Evolutionary conservation across 2,888 invertebrate genomes (phyloP).

Genomic region (Leuctra nigra): DNA sequence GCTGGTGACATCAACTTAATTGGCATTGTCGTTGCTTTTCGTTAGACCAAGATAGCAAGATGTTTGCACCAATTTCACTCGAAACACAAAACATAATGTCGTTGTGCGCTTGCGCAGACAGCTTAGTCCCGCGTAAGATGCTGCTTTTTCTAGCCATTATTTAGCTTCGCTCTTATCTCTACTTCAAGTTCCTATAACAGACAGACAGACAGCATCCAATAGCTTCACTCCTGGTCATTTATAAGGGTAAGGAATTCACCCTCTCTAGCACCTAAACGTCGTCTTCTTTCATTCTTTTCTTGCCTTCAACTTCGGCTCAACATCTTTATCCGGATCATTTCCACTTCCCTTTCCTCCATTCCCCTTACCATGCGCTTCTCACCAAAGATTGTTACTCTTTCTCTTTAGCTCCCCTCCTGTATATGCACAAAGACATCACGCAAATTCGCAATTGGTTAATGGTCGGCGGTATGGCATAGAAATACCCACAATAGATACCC

Average conservation of each 20-base stretch:
- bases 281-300: slow-evolving; percentile 4
- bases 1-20: too few relatives aligned
- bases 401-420: too few relatives aligned
- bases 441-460: too few relatives aligned
- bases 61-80: too few relatives aligned
- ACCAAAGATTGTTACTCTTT: neutral
- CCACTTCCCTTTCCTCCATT: slow-evolving; percentile 8
- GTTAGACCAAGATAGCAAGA: too few relatives aligned
- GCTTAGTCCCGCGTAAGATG: too few relatives aligned
- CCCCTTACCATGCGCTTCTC: neutral
- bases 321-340: slow-evolving; percentile 14
- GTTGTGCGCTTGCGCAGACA: too few relatives aligned
- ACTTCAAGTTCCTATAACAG: neutral
- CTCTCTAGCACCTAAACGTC: neutral
- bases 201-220: slow-evolving; percentile 15
- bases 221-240: slow-evolving; percentile 8
- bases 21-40: too few relatives aligned
- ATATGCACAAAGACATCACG: too few relatives aligned
- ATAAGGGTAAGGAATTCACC: slow-evolving; percentile 11
- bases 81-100: too few relatives aligned
- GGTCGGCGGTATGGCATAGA: too few relatives aligned
- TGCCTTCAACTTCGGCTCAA: neutral
- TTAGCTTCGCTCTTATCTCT: slow-evolving; percentile 8
- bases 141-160: slow-evolving; percentile 1
- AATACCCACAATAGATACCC: too few relatives aligned